Evolutionary conservation across 2,888 invertebrate genomes (phyloP).

Genomic region (Adineta ricciae): DNA sequence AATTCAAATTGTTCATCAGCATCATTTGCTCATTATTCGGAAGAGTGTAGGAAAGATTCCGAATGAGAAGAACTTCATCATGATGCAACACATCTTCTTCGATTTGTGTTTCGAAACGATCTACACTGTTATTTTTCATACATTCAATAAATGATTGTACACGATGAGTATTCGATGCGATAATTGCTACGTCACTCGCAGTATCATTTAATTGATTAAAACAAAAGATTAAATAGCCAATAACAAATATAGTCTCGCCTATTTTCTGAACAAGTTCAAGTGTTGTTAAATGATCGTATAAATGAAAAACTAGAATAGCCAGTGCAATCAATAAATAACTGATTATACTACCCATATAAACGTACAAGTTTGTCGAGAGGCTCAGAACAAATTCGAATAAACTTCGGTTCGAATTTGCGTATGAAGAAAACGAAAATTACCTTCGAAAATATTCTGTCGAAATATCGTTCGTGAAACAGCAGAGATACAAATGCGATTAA

Average conservation of each 20-base stretch:
- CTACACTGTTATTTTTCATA: background rate
- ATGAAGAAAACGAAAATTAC: too few species aligned
- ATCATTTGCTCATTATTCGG: background rate
- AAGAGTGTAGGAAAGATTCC: background rate
- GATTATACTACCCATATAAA: constrained; percentile 56
- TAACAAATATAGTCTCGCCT: background rate
- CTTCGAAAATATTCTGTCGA: constrained; percentile 55
- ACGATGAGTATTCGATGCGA: constrained; percentile 41
- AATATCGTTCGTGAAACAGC: constrained; percentile 54
- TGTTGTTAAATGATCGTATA: background rate
- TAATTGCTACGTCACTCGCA: constrained; percentile 40
- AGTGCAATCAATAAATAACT: constrained; percentile 51
- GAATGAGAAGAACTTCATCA: background rate
- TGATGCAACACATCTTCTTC: background rate
- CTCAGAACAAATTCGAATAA: background rate
- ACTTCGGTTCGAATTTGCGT: background rate
- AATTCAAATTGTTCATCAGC: background rate
- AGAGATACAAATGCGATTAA: constrained; percentile 55
- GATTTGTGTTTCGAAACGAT: background rate
- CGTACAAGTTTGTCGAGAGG: constrained; percentile 48
- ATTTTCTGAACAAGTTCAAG: background rate
- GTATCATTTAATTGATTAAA: background rate
- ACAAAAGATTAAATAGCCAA: background rate
- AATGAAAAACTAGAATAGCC: background rate
- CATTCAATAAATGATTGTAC: constrained; percentile 10